Conservation (phyloP, 2,113 vertebrate species). For the Galbula dea region DNA sequence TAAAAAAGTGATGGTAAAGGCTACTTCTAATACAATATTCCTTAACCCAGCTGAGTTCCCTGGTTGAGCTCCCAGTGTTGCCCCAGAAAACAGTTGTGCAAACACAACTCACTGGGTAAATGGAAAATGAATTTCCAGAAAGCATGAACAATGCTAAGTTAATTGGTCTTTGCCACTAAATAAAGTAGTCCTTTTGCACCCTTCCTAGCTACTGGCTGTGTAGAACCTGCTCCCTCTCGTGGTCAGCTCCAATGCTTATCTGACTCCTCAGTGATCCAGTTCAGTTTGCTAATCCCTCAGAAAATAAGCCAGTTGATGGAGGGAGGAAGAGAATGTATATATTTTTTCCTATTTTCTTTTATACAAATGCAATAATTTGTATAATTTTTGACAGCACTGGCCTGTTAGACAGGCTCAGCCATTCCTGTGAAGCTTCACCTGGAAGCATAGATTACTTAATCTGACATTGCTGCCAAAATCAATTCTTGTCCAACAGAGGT, state of each 20-base stretch:
- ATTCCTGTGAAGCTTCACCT: constrained; percentile 11
- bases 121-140: neutral
- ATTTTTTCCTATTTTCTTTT: too few relatives aligned
- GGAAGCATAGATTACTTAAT: neutral
- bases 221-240: neutral
- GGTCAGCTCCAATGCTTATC: neutral
- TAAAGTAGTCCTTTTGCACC: neutral
- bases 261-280: neutral
- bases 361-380: too few relatives aligned
- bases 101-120: neutral
- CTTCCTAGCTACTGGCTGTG: neutral
- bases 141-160: neutral
- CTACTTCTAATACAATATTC: neutral
- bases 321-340: neutral
- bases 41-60: neutral
- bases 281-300: neutral
- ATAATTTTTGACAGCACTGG: neutral
- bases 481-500: neutral
- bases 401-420: neutral
- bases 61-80: neutral
- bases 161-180: neutral
- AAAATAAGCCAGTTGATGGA: neutral
- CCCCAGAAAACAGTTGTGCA: neutral
- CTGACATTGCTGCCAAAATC: constrained; percentile 24
- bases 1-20: neutral